These are phyloP conservation scores for Deilephila porcellus DNA, from an alignment of 2,888 invertebrate genomes.

Conservation along the genomic window DNA sequence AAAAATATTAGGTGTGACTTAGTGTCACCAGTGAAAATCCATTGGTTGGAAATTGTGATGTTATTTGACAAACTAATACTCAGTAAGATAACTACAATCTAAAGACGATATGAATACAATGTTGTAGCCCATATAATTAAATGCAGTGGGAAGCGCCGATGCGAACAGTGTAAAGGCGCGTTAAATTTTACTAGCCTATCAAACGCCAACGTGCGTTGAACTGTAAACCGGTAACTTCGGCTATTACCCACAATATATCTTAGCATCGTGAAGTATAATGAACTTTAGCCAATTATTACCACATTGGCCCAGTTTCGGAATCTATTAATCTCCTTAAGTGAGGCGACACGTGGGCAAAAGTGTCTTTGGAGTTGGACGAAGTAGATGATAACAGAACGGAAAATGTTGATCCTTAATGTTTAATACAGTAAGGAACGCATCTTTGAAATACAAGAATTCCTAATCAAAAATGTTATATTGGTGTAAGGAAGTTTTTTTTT, in stretches of 20 bases:
- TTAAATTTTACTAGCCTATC: constrained; percentile 68
- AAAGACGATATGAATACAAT: constrained; percentile 10
- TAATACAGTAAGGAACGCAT: background rate
- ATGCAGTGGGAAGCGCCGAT: constrained; percentile 9
- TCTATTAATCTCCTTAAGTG: constrained; percentile 8
- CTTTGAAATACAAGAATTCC: too few species aligned
- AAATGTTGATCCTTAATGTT: background rate
- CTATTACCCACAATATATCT: constrained; percentile 13
- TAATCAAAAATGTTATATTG: too few species aligned
- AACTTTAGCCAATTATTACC: constrained; percentile 17
- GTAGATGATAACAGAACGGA: background rate
- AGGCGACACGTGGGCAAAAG: background rate
- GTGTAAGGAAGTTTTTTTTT: too few species aligned
- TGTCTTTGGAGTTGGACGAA: background rate
- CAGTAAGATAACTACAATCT: background rate
- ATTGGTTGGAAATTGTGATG: too few species aligned
- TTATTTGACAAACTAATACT: too few species aligned
- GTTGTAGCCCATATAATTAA: constrained; percentile 12
- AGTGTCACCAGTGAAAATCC: too few species aligned
- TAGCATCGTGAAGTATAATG: constrained; percentile 14
- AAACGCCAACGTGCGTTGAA: constrained; percentile 65
- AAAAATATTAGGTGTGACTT: too few species aligned
- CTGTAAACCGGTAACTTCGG: constrained; percentile 44
- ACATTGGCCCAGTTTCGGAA: constrained; percentile 9
- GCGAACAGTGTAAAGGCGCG: constrained; percentile 35